These are phyloP conservation scores for Chionomys nivalis DNA, from an alignment of 2,113 vertebrate species.

Conservation along the genomic window DNA sequence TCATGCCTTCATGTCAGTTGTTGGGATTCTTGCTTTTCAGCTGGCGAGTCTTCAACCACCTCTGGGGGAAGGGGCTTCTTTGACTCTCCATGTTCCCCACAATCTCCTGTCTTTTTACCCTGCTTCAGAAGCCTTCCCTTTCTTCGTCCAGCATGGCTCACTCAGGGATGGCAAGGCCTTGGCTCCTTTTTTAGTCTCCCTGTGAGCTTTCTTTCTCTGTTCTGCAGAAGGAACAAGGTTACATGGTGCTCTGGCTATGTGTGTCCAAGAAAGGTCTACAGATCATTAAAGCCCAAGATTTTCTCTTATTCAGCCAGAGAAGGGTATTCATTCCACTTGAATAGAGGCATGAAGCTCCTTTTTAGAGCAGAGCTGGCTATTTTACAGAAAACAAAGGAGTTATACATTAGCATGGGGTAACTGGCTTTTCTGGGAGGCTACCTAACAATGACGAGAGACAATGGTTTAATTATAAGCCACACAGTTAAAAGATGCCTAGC, in stretches of 20 bases:
- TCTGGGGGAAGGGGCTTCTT: not conserved
- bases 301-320: slow-evolving; percentile 63
- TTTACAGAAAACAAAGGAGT: slow-evolving; percentile 79
- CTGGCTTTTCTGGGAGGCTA: slow-evolving; percentile 67
- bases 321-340: slow-evolving; percentile 77
- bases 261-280: slow-evolving; percentile 52
- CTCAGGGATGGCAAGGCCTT: not conserved
- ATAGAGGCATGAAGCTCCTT: slow-evolving; percentile 69
- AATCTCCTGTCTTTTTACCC: not conserved
- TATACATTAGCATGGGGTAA: slow-evolving; percentile 73
- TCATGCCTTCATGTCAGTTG: no score
- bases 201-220: not conserved
- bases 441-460: slow-evolving; percentile 68
- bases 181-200: not conserved
- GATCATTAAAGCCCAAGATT: slow-evolving; percentile 51
- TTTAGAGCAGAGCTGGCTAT: slow-evolving; percentile 58
- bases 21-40: not conserved
- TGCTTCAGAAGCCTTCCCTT: not conserved
- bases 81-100: not conserved
- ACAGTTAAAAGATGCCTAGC: slow-evolving; percentile 66
- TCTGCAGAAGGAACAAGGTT: not conserved
- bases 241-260: slow-evolving; percentile 22
- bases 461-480: slow-evolving; percentile 73
- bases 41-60: not conserved
- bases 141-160: not conserved